A percentile compares a stretch with the other conserved stretches of the same genome.
phyloP scores from a whole-genome alignment of 2,113 vertebrate genomes.

The Etheostoma spectabile region DNA sequence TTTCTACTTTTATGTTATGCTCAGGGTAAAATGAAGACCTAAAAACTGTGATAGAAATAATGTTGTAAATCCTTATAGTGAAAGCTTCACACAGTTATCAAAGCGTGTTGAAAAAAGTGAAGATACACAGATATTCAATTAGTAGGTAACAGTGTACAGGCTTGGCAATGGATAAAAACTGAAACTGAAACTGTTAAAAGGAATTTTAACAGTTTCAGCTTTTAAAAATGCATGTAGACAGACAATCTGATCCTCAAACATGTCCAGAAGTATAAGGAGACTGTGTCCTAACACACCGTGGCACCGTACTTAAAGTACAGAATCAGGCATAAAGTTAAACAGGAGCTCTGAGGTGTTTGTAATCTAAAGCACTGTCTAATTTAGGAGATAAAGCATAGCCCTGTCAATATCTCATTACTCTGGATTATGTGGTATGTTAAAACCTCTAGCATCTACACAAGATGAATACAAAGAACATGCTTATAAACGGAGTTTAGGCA shows the following conservation, averaged over 20 bases:
- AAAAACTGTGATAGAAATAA: neutral
- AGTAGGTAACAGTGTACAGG: neutral
- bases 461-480: neutral
- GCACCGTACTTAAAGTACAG: slow-evolving; percentile 3
- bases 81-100: neutral
- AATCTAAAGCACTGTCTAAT: slow-evolving; percentile 10
- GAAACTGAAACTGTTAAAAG: too few relatives aligned
- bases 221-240: neutral
- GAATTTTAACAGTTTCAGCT: neutral
- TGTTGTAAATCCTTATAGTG: neutral
- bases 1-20: neutral
- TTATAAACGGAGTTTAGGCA: neutral
- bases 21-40: neutral
- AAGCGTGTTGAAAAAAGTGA: neutral
- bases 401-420: neutral
- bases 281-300: slow-evolving; percentile 27
- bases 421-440: slow-evolving; percentile 4
- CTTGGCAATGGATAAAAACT: too few relatives aligned
- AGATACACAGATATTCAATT: neutral
- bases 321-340: slow-evolving; percentile 21
- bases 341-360: slow-evolving; percentile 6
- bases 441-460: neutral
- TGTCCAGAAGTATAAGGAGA: neutral
- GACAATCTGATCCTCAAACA: slow-evolving; percentile 13
- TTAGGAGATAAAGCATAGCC: neutral